These are phyloP conservation scores for Ariopsis seemanni DNA, from an alignment of 2,113 vertebrate genomes.

Conservation along the genomic window DNA sequence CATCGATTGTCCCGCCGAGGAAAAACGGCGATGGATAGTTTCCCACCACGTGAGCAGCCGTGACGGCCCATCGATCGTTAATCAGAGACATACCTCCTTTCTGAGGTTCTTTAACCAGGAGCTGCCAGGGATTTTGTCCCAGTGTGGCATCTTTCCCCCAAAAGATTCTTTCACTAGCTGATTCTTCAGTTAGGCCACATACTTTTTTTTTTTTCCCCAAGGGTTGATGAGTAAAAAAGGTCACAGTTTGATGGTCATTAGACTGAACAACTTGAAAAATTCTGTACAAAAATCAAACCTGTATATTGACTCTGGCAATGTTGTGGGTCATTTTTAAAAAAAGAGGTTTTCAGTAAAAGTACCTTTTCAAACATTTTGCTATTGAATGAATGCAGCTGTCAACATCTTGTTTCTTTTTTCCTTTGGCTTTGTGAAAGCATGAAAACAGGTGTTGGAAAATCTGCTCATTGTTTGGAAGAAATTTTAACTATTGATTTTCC, in stretches of 20 bases:
- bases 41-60: slow-evolving; percentile 82
- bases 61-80: slow-evolving; percentile 86
- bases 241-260: not conserved
- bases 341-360: not conserved
- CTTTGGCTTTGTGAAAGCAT: no score
- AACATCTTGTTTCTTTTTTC: no score
- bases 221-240: not conserved
- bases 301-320: no score
- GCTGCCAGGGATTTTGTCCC: slow-evolving; percentile 89
- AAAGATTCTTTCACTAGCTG: slow-evolving; percentile 67
- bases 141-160: slow-evolving; percentile 67
- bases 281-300: not conserved
- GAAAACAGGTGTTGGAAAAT: no score
- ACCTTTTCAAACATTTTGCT: not conserved
- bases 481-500: no score
- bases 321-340: not conserved
- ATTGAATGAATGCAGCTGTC: no score
- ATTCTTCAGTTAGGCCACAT: slow-evolving; percentile 74
- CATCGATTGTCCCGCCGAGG: slow-evolving; percentile 60
- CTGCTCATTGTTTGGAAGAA: no score
- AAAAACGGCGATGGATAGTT: accelerated
- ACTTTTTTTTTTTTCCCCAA: slow-evolving; percentile 66
- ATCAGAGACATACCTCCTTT: slow-evolving; percentile 82
- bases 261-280: not conserved
- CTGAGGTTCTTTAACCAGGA: slow-evolving; percentile 53